Evolutionary conservation across 1,140 invertebrate genomes (phyloP).

Genomic region (Trichoplusia ni): DNA sequence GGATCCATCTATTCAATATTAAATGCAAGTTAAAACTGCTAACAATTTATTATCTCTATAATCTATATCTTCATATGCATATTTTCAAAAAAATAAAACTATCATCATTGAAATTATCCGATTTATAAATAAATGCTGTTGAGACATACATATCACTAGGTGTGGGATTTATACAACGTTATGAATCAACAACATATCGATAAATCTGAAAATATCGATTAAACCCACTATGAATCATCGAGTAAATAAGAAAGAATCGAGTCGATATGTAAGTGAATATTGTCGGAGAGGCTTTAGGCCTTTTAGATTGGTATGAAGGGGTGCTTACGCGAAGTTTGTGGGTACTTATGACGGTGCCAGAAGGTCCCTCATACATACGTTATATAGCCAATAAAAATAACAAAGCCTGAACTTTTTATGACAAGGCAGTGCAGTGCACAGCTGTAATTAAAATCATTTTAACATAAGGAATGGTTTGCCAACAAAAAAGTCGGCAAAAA

Average conservation of each 20-base stretch:
- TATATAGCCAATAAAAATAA: no score
- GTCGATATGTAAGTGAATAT: slow-evolving; percentile 10
- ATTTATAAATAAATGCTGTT: slow-evolving; percentile 21
- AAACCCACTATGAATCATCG: background rate
- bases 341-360: no score
- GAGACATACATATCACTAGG: slow-evolving; percentile 4
- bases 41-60: slow-evolving; percentile 11
- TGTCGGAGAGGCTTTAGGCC: slow-evolving; percentile 3
- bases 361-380: no score
- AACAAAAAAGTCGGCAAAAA: no score
- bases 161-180: background rate
- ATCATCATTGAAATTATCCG: background rate
- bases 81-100: slow-evolving; percentile 16
- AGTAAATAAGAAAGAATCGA: background rate
- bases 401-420: no score
- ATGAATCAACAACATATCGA: background rate
- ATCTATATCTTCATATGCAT: slow-evolving; percentile 16
- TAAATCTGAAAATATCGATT: background rate
- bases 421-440: no score
- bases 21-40: slow-evolving; percentile 7
- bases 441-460: no score
- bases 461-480: no score
- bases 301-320: no score
- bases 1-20: no score
- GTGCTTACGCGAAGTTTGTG: no score